phyloP scores from a whole-genome alignment of 2,113 vertebrate genomes.

The Sceloporus undulatus region DNA sequence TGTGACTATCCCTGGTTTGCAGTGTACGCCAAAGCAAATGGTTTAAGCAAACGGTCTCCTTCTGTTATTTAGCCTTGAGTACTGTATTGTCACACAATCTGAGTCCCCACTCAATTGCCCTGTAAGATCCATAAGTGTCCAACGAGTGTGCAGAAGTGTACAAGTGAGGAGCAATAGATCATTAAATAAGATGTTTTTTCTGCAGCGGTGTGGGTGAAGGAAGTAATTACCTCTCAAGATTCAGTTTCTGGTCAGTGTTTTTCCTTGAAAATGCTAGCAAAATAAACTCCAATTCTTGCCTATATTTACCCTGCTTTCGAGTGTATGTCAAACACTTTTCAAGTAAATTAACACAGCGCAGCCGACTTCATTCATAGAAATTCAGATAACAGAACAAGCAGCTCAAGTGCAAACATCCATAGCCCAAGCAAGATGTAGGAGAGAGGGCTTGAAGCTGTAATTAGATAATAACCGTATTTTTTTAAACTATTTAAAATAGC shows the following conservation, averaged over 20 bases:
- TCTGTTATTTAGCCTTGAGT: neutral
- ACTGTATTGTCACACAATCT: neutral
- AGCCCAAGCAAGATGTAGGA: conserved; percentile 63
- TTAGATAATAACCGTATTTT: conserved; percentile 71
- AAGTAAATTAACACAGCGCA: conserved; percentile 53
- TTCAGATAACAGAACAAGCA: conserved; percentile 53
- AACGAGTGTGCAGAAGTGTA: too few species aligned
- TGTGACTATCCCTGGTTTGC: neutral
- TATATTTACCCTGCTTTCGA: conserved; percentile 69
- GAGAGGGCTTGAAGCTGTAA: conserved; percentile 53
- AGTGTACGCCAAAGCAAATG: neutral
- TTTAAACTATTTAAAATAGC: conserved; percentile 66
- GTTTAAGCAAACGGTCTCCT: neutral
- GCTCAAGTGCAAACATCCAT: conserved; percentile 66
- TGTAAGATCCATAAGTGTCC: neutral
- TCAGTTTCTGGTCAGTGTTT: conserved; percentile 62
- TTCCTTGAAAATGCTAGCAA: conserved; percentile 62
- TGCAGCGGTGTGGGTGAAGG: conserved; percentile 54
- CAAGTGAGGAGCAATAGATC: conserved; percentile 5
- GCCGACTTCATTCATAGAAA: conserved; percentile 60
- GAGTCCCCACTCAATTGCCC: neutral
- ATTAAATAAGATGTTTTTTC: conserved; percentile 50
- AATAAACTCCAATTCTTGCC: conserved; percentile 68
- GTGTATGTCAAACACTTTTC: conserved; percentile 44
- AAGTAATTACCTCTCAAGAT: conserved; percentile 46